A percentile compares a stretch with the other conserved stretches of the same genome.
phyloP scores from a whole-genome alignment of 2,888 invertebrate species.

The Meghimatium bilineatum region DNA sequence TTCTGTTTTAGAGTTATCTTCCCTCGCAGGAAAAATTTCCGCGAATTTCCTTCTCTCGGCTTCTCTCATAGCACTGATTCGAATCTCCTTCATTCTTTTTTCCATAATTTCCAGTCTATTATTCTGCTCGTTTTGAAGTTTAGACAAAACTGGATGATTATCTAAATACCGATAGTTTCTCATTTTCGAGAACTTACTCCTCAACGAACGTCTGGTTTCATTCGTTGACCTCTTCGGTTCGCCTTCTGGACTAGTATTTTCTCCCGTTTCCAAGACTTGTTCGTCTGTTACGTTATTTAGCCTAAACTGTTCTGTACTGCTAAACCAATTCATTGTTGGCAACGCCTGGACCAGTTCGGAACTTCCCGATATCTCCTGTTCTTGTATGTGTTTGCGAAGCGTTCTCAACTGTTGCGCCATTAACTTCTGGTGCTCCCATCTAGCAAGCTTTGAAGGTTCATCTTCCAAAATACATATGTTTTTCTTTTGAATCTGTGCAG shows the following conservation, averaged over 20 bases:
- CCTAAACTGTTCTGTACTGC: background rate
- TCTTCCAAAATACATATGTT: slow-evolving; percentile 39
- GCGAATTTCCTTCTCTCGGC: slow-evolving; percentile 69
- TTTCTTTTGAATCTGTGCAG: slow-evolving; percentile 14
- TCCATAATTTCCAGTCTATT: slow-evolving; percentile 68
- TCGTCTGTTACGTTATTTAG: background rate
- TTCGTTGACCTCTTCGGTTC: background rate
- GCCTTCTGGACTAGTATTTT: background rate
- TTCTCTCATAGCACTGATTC: slow-evolving; percentile 68
- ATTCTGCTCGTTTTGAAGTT: slow-evolving; percentile 71
- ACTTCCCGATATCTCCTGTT: slow-evolving; percentile 11
- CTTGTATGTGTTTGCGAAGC: slow-evolving; percentile 39
- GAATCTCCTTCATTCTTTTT: slow-evolving; percentile 64
- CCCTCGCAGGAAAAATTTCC: slow-evolving; percentile 65
- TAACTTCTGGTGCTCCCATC: slow-evolving; percentile 32
- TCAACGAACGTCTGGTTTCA: background rate
- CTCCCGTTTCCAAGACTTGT: background rate
- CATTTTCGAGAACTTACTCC: slow-evolving; percentile 49
- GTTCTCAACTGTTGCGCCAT: slow-evolving; percentile 42
- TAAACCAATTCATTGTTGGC: background rate
- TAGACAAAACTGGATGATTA: slow-evolving; percentile 67
- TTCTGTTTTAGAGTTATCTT: slow-evolving; percentile 57
- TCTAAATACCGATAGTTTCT: slow-evolving; percentile 58
- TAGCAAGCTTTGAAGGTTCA: slow-evolving; percentile 28
- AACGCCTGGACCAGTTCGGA: background rate